Conservation (phyloP, 2,797 vertebrate species). For the Carcharodon carcharias region DNA sequence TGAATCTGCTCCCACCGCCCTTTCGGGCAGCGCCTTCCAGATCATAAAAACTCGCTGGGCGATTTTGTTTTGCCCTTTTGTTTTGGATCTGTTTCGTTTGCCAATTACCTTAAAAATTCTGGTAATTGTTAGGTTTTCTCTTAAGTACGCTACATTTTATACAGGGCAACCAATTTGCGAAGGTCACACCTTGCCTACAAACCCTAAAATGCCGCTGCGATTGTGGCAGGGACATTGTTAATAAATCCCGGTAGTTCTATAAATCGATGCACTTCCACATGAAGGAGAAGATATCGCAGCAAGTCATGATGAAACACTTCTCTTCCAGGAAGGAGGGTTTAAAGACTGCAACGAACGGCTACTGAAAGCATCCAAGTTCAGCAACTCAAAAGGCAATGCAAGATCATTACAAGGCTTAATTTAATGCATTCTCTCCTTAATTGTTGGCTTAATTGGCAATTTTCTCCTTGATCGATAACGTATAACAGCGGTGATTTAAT, state of each 20-base stretch:
- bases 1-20: background rate
- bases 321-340: background rate
- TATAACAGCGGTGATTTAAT: background rate
- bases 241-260: too few relatives aligned
- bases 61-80: background rate
- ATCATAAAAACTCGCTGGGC: background rate
- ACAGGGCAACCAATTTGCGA: background rate
- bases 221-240: background rate
- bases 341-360: background rate
- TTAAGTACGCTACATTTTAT: background rate
- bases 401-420: background rate
- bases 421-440: conserved; percentile 33
- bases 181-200: background rate
- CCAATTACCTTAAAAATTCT: background rate
- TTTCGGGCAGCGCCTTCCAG: background rate
- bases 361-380: background rate
- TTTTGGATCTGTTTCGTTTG: background rate
- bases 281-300: background rate
- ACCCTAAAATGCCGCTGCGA: background rate
- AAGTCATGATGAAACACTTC: background rate
- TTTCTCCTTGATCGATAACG: conserved; percentile 19
- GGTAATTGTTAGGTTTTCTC: background rate
- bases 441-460: background rate
- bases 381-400: background rate
- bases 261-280: background rate